These are phyloP conservation scores for Thalassoma bifasciatum DNA, from an alignment of 2,113 vertebrate species.

Conservation along the genomic window DNA sequence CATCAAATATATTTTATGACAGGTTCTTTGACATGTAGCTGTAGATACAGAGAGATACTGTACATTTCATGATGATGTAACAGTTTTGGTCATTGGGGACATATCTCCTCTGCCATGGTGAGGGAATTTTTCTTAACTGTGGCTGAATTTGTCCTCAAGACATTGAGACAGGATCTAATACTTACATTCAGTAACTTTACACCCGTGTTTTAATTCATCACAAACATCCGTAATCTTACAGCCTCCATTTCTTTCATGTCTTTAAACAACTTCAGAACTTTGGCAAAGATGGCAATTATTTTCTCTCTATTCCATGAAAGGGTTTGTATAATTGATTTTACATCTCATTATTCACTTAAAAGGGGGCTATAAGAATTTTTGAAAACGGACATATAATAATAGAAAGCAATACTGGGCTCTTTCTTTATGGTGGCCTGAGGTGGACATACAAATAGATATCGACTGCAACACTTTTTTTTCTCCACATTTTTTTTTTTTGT, in stretches of 20 bases:
- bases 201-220: conserved; percentile 13
- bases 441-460: too few species aligned
- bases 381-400: conserved; percentile 10
- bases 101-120: neutral
- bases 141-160: conserved; percentile 37
- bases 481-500: too few species aligned
- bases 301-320: conserved; percentile 2
- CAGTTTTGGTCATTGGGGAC: neutral
- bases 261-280: conserved; percentile 9
- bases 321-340: neutral
- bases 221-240: neutral
- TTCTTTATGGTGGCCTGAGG: neutral
- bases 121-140: neutral
- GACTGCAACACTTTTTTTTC: too few species aligned
- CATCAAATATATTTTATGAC: neutral
- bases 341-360: conserved; percentile 7
- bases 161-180: conserved; percentile 11
- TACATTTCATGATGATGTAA: conserved; percentile 13
- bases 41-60: neutral
- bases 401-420: conserved; percentile 28
- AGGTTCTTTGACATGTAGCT: neutral
- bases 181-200: conserved; percentile 38
- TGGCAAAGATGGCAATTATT: conserved; percentile 14
- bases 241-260: neutral
- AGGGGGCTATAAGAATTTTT: conserved; percentile 27